Evolutionary conservation across 2,888 invertebrate species (phyloP), one percentile per base, ranked within the genome.

Genomic region (Coenonympha glycerion): DNA sequence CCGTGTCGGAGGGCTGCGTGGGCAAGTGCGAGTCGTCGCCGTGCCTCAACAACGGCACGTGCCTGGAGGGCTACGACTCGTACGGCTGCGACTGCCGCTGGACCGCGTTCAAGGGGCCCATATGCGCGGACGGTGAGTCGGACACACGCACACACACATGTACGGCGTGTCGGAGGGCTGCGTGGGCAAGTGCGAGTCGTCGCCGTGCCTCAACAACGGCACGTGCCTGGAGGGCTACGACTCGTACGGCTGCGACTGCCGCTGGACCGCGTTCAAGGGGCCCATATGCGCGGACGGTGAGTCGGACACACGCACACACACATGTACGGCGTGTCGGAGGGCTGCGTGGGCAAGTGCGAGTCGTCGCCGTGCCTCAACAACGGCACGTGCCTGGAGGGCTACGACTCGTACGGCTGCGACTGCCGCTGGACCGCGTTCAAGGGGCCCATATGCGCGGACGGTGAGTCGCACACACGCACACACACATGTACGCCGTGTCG

Each of bases 401-500:
- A 97, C 79, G 95, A 96, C 75, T 91, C 94, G 4, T 99, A 97
- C 80, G 89, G 89, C 45, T 99, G 98, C 80, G 98, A 99, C 79
- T 99, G 98, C 66, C 93, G 98, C 58, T 98, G 97, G 93, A 98
- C 98, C 26, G 95, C 98, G 6, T 99, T 98, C 86, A 96, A 98
- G 79, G 98, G 98, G 46, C 97, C 97, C 48, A 97, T 97, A 78
- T 98, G 98, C 76, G 96, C 96, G 39, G 96, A 97, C 76, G 96
- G 94, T 94, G 65, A 69, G 76, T 52, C n/a, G n/a, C n/a, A n/a
- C n/a, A n/a, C n/a, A n/a, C n/a, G n/a, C n/a, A n/a, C n/a, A n/a
- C n/a, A n/a, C n/a, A n/a, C n/a, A n/a, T 92, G 8, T 93, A 93
- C 76, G 96, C 96, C 34, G 83, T 97, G 5, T 89, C 91, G 16